Evolutionary conservation across 2,797 vertebrate genomes (phyloP), one percentile per base, ranked within the genome.

Genomic region (Phalloptychus januarius): DNA sequence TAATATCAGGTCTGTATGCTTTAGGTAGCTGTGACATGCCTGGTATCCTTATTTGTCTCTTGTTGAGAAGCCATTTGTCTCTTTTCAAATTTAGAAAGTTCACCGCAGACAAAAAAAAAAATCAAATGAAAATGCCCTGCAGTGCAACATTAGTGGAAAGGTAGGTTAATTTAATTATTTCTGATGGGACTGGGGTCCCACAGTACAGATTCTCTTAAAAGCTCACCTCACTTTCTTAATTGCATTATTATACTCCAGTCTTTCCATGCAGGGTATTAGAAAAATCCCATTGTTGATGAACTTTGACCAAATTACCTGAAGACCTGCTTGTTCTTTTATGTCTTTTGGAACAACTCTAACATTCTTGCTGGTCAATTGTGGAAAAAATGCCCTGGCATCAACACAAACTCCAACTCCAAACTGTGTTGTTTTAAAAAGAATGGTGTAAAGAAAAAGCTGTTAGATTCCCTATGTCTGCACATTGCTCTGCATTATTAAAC

Each of bases 161-260:
- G 90, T 92, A 82, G 91, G 85, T 93, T 94, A 92, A 94, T 95
- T 93, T 92, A 95, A 94, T 95, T 94, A 91, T 94, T 94, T 93
- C 90, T 90, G 85, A 92, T 94, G 89, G 92, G 90, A 91, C 90
- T 88, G 91, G 92, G 93, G 92, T 94, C 92, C 93, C 89, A 90
- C 88, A 89, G 90, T 94, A 90, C 93, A 91, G 87, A 92, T 90
- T 88, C 85, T 92, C 89, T 92, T 88, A 91, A 89, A 88, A 72
- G 85, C 87, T 85, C 88, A 91, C 90, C 91, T 93, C 90, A 78
- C 87, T 46, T 74, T 89, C 85, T 93, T 95, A 93, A 95, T 94
- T 91, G 89, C 82, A 88, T 92, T 91, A 92, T 93, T 93, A 93
- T 78, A 80, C 84, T 87, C 46, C 50, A 52, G 83, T 85, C 86